phyloP scores from a whole-genome alignment of 92 coral and sea anemone species.

The Bergia sp. region DNA sequence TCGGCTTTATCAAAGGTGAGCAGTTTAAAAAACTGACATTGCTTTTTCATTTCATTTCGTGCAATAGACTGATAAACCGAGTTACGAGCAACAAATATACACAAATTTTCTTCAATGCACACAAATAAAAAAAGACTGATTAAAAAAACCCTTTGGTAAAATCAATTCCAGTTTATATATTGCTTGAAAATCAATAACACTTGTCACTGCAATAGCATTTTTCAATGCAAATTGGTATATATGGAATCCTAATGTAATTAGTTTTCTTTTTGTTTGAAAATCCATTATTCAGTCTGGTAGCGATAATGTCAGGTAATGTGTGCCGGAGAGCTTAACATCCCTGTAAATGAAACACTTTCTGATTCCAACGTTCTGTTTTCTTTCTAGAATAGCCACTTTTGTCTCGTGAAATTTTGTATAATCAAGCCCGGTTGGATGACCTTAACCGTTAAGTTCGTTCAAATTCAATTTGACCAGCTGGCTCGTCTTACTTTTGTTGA shows the following conservation, averaged over 20 bases:
- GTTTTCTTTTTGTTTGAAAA: background rate
- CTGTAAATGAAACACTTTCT: background rate
- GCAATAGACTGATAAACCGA: background rate
- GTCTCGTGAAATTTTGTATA: background rate
- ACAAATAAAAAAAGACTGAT: background rate
- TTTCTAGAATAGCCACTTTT: background rate
- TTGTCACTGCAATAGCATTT: background rate
- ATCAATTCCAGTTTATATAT: background rate
- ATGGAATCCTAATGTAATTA: background rate
- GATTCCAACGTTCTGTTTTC: background rate
- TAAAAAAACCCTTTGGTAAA: background rate
- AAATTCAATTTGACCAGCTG: background rate
- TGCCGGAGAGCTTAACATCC: background rate
- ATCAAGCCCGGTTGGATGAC: background rate
- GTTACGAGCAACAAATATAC: background rate
- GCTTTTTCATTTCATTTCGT: background rate
- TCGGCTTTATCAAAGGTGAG: conserved; percentile 7
- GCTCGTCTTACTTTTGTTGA: background rate
- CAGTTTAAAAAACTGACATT: background rate
- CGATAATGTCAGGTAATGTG: background rate
- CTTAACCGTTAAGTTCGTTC: background rate
- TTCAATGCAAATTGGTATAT: background rate
- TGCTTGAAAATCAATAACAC: background rate
- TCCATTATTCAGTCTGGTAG: background rate
- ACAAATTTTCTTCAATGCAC: background rate